phyloP scores from a whole-genome alignment of 1,140 invertebrate genomes.

The Drosophila lacteicornis region DNA sequence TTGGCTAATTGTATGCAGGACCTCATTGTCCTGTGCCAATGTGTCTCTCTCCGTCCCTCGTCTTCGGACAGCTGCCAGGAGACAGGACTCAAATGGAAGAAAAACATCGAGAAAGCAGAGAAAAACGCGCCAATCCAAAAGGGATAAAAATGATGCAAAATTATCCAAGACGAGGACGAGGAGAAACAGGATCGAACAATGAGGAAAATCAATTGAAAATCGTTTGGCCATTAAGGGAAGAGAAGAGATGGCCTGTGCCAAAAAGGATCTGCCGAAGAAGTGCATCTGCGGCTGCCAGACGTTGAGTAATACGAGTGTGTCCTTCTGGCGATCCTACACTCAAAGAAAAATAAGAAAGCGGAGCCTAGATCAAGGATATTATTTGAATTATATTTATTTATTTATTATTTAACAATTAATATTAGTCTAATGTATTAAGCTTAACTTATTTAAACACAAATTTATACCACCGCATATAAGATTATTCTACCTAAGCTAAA shows the following conservation, averaged over 20 bases:
- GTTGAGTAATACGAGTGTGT: conserved; percentile 8
- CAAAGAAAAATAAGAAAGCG: background rate
- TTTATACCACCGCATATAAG: no score
- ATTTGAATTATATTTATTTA: no score
- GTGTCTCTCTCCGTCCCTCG: conserved; percentile 7
- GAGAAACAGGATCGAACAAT: conserved; percentile 15
- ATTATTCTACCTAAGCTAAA: no score
- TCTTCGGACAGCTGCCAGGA: conserved; percentile 53
- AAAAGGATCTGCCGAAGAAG: conserved; percentile 10
- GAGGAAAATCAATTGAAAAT: conserved; percentile 65
- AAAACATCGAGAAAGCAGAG: conserved; percentile 20
- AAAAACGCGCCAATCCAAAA: conserved; percentile 60
- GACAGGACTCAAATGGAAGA: conserved; percentile 43
- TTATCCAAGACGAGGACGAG: conserved; percentile 42
- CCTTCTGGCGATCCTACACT: background rate
- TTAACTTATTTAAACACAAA: no score
- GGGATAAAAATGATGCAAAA: conserved; percentile 72
- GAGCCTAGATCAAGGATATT: no score
- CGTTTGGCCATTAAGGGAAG: conserved; percentile 57
- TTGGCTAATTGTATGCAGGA: conserved; percentile 56
- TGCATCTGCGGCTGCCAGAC: conserved; percentile 35
- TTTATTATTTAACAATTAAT: no score
- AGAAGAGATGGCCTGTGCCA: conserved; percentile 42
- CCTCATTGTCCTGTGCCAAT: conserved; percentile 36
- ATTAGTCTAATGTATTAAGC: no score